Evolutionary conservation across 2,113 vertebrate species (phyloP).

Genomic region (Solea senegalensis): DNA sequence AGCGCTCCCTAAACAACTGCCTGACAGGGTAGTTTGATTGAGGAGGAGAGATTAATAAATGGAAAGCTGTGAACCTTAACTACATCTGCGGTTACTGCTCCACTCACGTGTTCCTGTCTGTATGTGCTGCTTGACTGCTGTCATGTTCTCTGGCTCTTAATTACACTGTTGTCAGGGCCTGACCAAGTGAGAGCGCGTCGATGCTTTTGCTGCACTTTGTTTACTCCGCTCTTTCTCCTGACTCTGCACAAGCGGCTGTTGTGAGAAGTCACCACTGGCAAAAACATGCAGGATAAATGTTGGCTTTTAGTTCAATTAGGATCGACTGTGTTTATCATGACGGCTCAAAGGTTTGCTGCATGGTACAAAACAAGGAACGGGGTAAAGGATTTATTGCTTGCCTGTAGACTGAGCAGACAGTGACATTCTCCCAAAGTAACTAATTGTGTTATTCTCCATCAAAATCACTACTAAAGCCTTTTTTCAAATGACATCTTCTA

Average conservation of each 20-base stretch:
- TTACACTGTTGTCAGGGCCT: conserved; percentile 51
- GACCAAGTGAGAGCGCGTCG: conserved; percentile 43
- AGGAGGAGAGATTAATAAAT: neutral
- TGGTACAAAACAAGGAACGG: neutral
- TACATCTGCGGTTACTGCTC: neutral
- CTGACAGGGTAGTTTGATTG: too few relatives aligned
- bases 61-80: conserved; percentile 1
- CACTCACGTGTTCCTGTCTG: neutral
- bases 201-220: conserved; percentile 60
- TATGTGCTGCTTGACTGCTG: conserved; percentile 4
- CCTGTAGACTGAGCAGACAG: neutral
- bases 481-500: neutral
- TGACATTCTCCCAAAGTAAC: neutral
- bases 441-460: neutral
- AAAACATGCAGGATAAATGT: conserved; percentile 32
- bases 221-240: conserved; percentile 51
- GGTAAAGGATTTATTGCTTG: neutral
- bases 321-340: conserved; percentile 28
- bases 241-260: conserved; percentile 43
- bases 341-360: conserved; percentile 16
- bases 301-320: conserved; percentile 40
- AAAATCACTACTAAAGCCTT: neutral
- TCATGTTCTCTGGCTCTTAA: conserved; percentile 53
- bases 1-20: too few relatives aligned
- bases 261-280: conserved; percentile 40